Percentiles rank a stretch among this genome's conserved stretches.
Evolutionary conservation across 2,113 vertebrate species (phyloP).

Genomic region (Ochotona princeps): DNA sequence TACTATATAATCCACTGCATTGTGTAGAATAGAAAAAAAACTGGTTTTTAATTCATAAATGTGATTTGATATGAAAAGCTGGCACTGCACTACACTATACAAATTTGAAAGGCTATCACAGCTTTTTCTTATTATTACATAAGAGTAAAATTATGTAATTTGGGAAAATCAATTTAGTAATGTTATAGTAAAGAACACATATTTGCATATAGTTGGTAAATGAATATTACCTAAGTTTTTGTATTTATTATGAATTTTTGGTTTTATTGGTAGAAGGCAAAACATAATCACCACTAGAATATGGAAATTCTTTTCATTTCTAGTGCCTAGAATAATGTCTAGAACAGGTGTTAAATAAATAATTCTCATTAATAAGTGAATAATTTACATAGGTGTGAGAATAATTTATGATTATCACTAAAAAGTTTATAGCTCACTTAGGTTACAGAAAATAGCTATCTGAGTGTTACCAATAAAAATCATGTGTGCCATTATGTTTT

Average conservation of each 20-base stretch:
- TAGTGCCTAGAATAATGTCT: neutral
- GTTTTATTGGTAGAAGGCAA: neutral
- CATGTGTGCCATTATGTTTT: neutral
- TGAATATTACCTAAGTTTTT: neutral
- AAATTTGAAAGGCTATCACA: neutral
- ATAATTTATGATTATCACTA: neutral
- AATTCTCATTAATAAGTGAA: neutral
- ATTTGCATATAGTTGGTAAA: constrained; percentile 26
- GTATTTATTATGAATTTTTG: neutral
- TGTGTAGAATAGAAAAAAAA: neutral
- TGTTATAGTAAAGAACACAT: neutral
- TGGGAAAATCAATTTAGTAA: neutral
- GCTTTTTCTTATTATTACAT: neutral
- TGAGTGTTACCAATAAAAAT: neutral
- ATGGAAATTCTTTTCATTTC: neutral
- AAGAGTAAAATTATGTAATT: neutral
- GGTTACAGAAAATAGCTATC: neutral
- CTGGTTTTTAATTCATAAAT: neutral
- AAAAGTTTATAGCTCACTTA: neutral
- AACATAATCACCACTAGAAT: neutral
- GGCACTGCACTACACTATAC: neutral
- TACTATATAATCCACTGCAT: neutral
- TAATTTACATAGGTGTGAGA: neutral
- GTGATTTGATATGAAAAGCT: neutral
- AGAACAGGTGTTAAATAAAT: neutral